phyloP scores from a whole-genome alignment of 2,113 vertebrate genomes.

The Leptodactylus fuscus region DNA sequence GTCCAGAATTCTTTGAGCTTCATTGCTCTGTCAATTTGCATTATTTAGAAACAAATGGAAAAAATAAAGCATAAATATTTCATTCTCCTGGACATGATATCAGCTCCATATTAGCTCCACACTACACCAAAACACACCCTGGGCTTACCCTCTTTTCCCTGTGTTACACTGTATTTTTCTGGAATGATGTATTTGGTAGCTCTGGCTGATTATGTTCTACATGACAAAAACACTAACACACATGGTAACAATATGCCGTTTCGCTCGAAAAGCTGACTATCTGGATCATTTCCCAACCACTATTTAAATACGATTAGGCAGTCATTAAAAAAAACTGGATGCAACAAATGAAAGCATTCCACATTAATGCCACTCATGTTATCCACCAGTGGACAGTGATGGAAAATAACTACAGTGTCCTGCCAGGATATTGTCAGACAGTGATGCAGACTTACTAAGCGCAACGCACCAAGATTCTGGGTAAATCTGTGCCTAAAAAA shows the following conservation, averaged over 20 bases:
- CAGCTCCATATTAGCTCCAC: background rate
- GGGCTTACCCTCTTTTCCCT: background rate
- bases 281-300: slow-evolving; percentile 29
- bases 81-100: slow-evolving; percentile 26
- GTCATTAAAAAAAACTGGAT: background rate
- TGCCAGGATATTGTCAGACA: background rate
- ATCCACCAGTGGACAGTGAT: background rate
- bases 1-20: slow-evolving; percentile 56
- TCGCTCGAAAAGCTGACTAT: background rate
- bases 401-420: background rate
- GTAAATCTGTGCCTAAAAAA: no score
- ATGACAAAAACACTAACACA: slow-evolving; percentile 38
- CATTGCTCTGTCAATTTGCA: slow-evolving; percentile 52
- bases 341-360: background rate
- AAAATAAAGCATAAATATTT: slow-evolving; percentile 54
- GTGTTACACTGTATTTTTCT: background rate
- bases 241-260: slow-evolving; percentile 14
- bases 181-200: background rate
- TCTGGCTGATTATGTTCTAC: slow-evolving; percentile 16
- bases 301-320: slow-evolving; percentile 34
- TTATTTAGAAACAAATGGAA: slow-evolving; percentile 58
- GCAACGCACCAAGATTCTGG: no score
- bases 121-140: background rate
- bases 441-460: no score
- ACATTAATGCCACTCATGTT: background rate